Conservation (phyloP, 2,888 invertebrate genomes). For the Philhelius pedissequus region DNA sequence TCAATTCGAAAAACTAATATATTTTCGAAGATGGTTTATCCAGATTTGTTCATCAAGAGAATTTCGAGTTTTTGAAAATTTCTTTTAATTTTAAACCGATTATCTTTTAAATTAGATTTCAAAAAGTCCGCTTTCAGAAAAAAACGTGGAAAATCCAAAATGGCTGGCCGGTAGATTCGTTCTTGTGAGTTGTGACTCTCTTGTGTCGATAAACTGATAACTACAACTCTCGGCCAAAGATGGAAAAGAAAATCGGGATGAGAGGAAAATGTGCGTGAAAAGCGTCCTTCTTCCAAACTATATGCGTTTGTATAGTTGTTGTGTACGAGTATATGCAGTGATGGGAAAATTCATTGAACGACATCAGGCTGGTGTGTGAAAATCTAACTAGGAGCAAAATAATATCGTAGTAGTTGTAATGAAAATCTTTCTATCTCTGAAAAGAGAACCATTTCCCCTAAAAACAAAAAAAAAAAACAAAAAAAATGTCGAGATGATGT, state of each 20-base stretch:
- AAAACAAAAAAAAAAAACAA: no score
- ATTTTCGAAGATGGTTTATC: not conserved
- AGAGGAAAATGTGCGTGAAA: slow-evolving; percentile 63
- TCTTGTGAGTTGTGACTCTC: slow-evolving; percentile 51
- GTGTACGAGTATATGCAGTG: slow-evolving; percentile 7
- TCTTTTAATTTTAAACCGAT: not conserved
- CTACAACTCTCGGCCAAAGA: slow-evolving; percentile 46
- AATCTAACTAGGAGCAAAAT: slow-evolving; percentile 39
- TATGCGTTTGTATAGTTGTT: slow-evolving; percentile 26
- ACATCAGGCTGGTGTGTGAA: slow-evolving; percentile 41
- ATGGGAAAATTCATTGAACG: slow-evolving; percentile 37
- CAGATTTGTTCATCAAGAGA: not conserved
- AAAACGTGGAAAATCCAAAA: slow-evolving; percentile 66
- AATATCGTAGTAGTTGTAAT: slow-evolving; percentile 52
- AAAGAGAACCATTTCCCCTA: slow-evolving; percentile 53
- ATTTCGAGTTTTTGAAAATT: not conserved
- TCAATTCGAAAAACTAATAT: not conserved
- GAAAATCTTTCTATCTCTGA: slow-evolving; percentile 24
- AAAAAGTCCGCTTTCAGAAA: slow-evolving; percentile 27
- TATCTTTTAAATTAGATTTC: slow-evolving; percentile 6
- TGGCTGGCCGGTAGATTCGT: slow-evolving; percentile 59
- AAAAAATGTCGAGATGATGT: not conserved
- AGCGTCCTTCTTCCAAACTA: slow-evolving; percentile 24
- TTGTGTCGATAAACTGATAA: slow-evolving; percentile 58
- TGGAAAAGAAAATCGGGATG: slow-evolving; percentile 26